Percentiles rank a stretch among this genome's conserved stretches.
Evolutionary conservation across 2,113 vertebrate genomes (phyloP).

Genomic region (Elaphurus davidianus): DNA sequence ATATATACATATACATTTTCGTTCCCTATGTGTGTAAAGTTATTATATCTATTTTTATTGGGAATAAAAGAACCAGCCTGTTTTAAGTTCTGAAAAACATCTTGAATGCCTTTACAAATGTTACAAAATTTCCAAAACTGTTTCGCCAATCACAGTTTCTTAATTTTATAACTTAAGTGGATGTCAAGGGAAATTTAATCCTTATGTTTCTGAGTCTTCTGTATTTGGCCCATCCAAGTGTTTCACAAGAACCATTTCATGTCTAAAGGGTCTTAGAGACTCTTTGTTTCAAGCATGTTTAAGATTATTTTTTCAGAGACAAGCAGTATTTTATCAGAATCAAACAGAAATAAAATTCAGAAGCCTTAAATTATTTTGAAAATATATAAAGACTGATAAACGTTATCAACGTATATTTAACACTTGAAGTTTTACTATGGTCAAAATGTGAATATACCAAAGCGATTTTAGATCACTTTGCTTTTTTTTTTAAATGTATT

Average conservation of each 20-base stretch:
- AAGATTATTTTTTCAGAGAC: slow-evolving; percentile 6
- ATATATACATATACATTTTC: neutral
- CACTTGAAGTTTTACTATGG: neutral
- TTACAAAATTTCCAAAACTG: slow-evolving; percentile 66
- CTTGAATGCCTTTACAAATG: slow-evolving; percentile 69
- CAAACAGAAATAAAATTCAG: neutral
- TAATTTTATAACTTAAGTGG: slow-evolving; percentile 69
- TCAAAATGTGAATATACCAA: slow-evolving; percentile 8
- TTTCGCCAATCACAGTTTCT: slow-evolving; percentile 66
- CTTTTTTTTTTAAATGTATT: neutral
- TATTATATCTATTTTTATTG: slow-evolving; percentile 6
- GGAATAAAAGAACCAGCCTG: slow-evolving; percentile 24
- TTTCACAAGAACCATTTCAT: slow-evolving; percentile 65
- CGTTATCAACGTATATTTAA: slow-evolving; percentile 31
- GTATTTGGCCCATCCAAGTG: slow-evolving; percentile 27
- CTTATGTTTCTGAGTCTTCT: slow-evolving; percentile 63
- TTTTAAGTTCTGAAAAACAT: slow-evolving; percentile 63
- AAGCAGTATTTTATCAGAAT: slow-evolving; percentile 23
- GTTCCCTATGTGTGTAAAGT: slow-evolving; percentile 12
- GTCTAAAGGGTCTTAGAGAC: slow-evolving; percentile 30
- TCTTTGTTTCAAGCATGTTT: slow-evolving; percentile 43
- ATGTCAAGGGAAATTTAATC: slow-evolving; percentile 67
- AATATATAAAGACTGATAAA: slow-evolving; percentile 17
- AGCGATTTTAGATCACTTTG: neutral
- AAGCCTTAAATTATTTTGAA: neutral